Evolutionary conservation across 2,888 invertebrate species (phyloP).

Genomic region (Glaucopsyche alexis): DNA sequence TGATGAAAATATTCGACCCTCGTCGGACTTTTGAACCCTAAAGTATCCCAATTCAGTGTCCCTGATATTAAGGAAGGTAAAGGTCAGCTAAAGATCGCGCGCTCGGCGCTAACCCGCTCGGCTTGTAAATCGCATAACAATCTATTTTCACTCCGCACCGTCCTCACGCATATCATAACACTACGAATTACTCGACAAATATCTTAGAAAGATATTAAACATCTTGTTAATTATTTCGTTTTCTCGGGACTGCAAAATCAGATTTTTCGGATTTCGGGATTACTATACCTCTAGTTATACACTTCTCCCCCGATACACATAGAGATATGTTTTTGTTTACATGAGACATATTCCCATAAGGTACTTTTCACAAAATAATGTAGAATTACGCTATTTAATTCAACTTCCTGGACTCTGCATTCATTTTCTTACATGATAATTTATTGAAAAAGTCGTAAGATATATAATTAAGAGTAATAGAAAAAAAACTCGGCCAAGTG

Average conservation of each 20-base stretch:
- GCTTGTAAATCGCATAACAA: slow-evolving; percentile 21
- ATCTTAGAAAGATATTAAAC: background rate
- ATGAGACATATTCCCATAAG: background rate
- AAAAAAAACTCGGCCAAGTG: too few species aligned
- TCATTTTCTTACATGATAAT: background rate
- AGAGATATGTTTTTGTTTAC: background rate
- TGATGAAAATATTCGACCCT: slow-evolving; percentile 2
- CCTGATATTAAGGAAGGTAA: slow-evolving; percentile 22
- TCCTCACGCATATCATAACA: slow-evolving; percentile 34
- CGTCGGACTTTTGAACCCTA: slow-evolving; percentile 6
- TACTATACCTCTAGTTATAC: too few species aligned
- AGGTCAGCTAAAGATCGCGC: slow-evolving; percentile 21
- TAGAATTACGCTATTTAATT: background rate
- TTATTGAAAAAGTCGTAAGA: slow-evolving; percentile 1
- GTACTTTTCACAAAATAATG: background rate
- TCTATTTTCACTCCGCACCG: slow-evolving; percentile 31
- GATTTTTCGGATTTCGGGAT: too few species aligned
- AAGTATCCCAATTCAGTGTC: slow-evolving; percentile 24
- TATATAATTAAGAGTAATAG: background rate
- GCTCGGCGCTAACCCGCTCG: background rate
- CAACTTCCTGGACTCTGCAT: background rate
- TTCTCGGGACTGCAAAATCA: background rate
- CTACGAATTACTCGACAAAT: slow-evolving; percentile 26
- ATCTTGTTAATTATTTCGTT: background rate
- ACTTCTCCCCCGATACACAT: too few species aligned